Conservation (phyloP, 2,888 invertebrate species). For the Lottia gigantea region DNA sequence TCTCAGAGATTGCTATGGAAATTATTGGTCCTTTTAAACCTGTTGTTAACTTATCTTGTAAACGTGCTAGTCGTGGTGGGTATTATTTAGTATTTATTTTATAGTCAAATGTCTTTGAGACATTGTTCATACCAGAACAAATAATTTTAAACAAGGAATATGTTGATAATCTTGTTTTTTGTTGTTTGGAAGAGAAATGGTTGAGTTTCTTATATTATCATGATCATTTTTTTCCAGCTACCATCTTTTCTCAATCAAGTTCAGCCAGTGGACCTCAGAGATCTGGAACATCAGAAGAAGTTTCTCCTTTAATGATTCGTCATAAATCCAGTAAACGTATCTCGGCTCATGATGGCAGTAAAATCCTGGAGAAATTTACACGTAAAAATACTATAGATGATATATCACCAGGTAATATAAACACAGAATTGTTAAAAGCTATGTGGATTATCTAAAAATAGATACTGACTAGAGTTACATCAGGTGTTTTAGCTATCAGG, state of each 20-base stretch:
- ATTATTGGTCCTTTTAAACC: constrained; percentile 51
- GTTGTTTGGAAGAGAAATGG: not conserved
- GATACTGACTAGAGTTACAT: too few relatives aligned
- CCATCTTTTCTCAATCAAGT: constrained; percentile 55
- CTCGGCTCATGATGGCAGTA: constrained; percentile 59
- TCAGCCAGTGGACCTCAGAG: constrained; percentile 42
- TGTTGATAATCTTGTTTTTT: not conserved
- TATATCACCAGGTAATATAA: constrained; percentile 23
- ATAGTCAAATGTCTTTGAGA: not conserved
- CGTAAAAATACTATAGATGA: constrained; percentile 51
- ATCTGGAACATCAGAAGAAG: constrained; percentile 39
- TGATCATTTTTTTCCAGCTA: constrained; percentile 36
- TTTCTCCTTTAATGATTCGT: constrained; percentile 24
- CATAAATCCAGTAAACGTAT: constrained; percentile 57
- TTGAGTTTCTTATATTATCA: not conserved
- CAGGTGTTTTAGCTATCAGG: too few relatives aligned
- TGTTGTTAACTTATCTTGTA: constrained; percentile 46
- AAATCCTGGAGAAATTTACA: constrained; percentile 61
- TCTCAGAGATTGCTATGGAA: constrained; percentile 57
- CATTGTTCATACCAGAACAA: too few relatives aligned
- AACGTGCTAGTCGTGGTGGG: constrained; percentile 52
- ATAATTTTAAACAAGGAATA: not conserved
- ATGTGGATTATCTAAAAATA: too few relatives aligned
- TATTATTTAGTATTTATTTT: not conserved
- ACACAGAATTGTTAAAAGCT: too few relatives aligned